These are phyloP conservation scores for Pycnonotus jocosus DNA, from an alignment of 2,113 vertebrate genomes.

Conservation along the genomic window DNA sequence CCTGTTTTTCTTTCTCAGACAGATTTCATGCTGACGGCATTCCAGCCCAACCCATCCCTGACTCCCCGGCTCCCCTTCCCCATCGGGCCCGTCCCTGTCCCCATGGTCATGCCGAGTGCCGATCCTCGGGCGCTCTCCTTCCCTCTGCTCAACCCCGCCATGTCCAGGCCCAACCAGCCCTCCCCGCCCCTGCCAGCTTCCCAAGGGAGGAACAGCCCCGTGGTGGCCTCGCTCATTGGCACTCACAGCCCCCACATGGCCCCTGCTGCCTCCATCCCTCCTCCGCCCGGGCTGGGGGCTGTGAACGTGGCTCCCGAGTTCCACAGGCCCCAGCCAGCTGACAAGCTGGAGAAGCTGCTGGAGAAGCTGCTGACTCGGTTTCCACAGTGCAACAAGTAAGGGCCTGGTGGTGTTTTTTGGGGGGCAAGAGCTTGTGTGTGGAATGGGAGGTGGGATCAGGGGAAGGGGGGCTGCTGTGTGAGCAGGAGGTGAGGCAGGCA, in stretches of 20 bases:
- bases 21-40: slow-evolving; percentile 76
- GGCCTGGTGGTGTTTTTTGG: fast-evolving
- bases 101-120: slow-evolving; percentile 79
- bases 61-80: slow-evolving; percentile 73
- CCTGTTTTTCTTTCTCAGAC: slow-evolving; percentile 64
- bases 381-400: slow-evolving; percentile 85
- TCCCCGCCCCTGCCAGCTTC: slow-evolving; percentile 61
- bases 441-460: fast-evolving
- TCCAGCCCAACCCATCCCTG: slow-evolving; percentile 65
- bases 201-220: slow-evolving; percentile 59
- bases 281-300: slow-evolving; percentile 67
- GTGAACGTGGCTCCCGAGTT: slow-evolving; percentile 52
- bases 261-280: slow-evolving; percentile 58
- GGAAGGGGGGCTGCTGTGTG: not conserved
- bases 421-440: fast-evolving
- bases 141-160: slow-evolving; percentile 67
- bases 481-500: not conserved
- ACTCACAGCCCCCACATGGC: slow-evolving; percentile 65
- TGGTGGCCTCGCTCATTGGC: slow-evolving; percentile 41
- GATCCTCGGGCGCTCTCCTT: slow-evolving; percentile 75
- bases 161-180: slow-evolving; percentile 67
- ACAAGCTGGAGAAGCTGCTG: slow-evolving; percentile 87
- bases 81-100: slow-evolving; percentile 72
- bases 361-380: slow-evolving; percentile 82
- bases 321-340: slow-evolving; percentile 65